These are phyloP conservation scores for Ptiloglossa arizonensis DNA, from an alignment of 1,140 invertebrate genomes.

Conservation along the genomic window DNA sequence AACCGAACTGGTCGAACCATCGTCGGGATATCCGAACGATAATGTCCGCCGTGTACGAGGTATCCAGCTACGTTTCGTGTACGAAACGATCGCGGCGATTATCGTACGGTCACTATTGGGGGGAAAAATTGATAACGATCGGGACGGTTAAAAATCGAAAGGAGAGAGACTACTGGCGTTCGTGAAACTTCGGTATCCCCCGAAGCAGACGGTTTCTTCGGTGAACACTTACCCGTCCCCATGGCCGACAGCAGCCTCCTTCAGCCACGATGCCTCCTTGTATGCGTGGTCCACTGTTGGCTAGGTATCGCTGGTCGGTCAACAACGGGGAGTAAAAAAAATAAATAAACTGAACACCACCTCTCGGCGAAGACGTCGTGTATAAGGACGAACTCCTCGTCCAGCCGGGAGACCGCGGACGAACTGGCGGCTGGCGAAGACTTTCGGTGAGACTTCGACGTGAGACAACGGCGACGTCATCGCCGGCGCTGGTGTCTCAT, in stretches of 20 bases:
- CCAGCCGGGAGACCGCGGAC: constrained; percentile 78
- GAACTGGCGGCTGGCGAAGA: constrained; percentile 74
- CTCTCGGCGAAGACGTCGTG: constrained; percentile 35
- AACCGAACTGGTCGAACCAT: too few relatives aligned
- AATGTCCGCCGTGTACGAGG: not conserved
- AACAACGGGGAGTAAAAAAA: constrained; percentile 44
- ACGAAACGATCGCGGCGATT: constrained; percentile 4
- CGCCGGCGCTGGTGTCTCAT: constrained; percentile 67
- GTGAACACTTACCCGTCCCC: constrained; percentile 78
- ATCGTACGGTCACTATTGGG: too few relatives aligned
- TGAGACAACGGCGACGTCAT: constrained; percentile 73
- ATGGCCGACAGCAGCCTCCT: constrained; percentile 77
- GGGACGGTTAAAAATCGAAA: constrained; percentile 4
- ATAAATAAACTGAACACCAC: constrained; percentile 47
- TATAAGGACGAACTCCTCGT: constrained; percentile 68
- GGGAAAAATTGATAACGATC: not conserved
- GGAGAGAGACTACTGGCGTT: not conserved
- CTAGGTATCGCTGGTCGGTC: constrained; percentile 65
- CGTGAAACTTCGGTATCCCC: constrained; percentile 11
- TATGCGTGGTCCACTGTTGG: constrained; percentile 71
- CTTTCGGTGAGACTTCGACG: constrained; percentile 74
- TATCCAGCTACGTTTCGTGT: not conserved
- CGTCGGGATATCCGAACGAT: too few relatives aligned
- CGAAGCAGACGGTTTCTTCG: constrained; percentile 23
- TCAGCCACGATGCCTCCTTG: constrained; percentile 71